Evolutionary conservation across 2,888 invertebrate genomes (phyloP).

Genomic region (Drosophila greeni): DNA sequence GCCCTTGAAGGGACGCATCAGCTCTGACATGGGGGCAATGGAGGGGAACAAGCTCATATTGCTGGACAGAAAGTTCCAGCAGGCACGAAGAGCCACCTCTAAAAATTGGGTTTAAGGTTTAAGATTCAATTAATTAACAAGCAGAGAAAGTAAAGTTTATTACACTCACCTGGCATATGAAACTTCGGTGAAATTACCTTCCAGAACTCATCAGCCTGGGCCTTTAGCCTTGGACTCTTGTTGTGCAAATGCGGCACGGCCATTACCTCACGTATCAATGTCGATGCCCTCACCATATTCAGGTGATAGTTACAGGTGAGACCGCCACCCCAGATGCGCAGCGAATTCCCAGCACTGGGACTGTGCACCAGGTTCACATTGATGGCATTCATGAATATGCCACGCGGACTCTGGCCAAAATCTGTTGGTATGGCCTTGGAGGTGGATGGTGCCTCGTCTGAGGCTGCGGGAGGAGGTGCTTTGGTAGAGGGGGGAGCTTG

Average conservation of each 20-base stretch:
- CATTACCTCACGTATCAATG: slow-evolving; percentile 66
- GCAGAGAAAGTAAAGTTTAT: neutral
- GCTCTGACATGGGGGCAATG: slow-evolving; percentile 63
- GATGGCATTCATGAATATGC: slow-evolving; percentile 22
- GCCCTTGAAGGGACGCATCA: slow-evolving; percentile 62
- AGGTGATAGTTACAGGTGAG: slow-evolving; percentile 35
- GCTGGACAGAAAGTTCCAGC: slow-evolving; percentile 62
- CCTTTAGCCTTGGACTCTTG: slow-evolving; percentile 16
- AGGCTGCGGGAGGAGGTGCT: neutral
- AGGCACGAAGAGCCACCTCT: slow-evolving; percentile 50
- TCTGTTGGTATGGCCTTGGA: neutral
- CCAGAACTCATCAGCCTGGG: slow-evolving; percentile 51
- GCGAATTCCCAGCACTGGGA: slow-evolving; percentile 36
- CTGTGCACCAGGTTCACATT: slow-evolving; percentile 49
- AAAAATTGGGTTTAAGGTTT: neutral
- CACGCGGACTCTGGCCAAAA: neutral
- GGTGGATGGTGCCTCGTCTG: neutral
- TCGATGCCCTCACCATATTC: slow-evolving; percentile 46
- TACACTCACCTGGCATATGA: slow-evolving; percentile 55
- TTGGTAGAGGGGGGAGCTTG: neutral
- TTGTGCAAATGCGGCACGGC: slow-evolving; percentile 66
- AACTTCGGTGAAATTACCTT: slow-evolving; percentile 50
- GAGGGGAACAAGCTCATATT: slow-evolving; percentile 63
- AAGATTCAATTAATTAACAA: neutral
- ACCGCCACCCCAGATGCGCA: slow-evolving; percentile 34